Evolutionary conservation across 2,888 invertebrate genomes (phyloP), one percentile per base, ranked within the genome.

Genomic region (Pseudococcus viburni): DNA sequence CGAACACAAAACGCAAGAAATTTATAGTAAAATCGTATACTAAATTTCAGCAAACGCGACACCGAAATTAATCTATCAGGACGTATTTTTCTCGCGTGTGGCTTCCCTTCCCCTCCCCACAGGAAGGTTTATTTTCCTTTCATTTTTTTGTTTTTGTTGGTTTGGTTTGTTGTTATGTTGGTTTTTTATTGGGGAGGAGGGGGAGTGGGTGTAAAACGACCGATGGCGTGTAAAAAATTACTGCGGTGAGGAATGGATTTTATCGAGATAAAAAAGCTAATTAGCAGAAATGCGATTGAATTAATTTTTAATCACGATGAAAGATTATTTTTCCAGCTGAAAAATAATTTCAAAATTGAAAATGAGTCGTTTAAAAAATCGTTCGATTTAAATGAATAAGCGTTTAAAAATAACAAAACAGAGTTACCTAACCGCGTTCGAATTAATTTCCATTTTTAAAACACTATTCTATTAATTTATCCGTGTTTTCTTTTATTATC

Each of bases 31-130:
- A 22, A 73, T 73, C 39, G 73, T 73, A 73, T 17, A 73, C 33
- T 73, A 6, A 33, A 73, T 73, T 73, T 1, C 55, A 55, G 55
- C 55, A 33, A 33, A 73, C 73, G 73, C 73, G 73, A 73, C 73
- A 33, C 33, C 33, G 7, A 33, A 73, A 73, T 73, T 73, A 73
- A 73, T 73, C 73, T 73, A 73, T 73, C 73, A 33, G 33, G 17
- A 73, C 73, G 73, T 73, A 73, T 33, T 73, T 73, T 73, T 73
- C 73, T 73, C 73, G 73, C 73, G 73, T 73, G 73, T 73, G 9
- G 19, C 64, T 26, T 26, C 68, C 33, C 73, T 73, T 4, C 33
- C 64, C 64, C 9, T 11, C 22, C 0, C 15, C 51, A 51, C 15
- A 46, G 8, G 8, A 2, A 12, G 5, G 73, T 73, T 73, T 73